Evolutionary conservation across 2,888 invertebrate genomes (phyloP).

Genomic region (Lottia gigantea): DNA sequence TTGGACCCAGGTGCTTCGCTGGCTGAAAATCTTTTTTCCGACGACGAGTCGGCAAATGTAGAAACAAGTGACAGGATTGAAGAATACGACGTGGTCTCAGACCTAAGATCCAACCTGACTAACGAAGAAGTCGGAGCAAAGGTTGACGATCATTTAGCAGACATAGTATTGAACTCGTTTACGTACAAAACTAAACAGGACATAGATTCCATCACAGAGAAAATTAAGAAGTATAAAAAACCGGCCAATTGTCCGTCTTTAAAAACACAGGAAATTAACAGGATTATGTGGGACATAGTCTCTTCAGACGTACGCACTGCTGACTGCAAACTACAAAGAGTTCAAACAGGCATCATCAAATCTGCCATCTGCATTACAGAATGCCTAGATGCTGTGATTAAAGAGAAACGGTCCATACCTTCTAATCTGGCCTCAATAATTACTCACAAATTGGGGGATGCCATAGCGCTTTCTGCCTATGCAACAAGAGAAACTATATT

Average conservation of each 20-base stretch:
- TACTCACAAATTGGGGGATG: neutral
- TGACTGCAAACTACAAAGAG: neutral
- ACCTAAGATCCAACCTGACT: neutral
- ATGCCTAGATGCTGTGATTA: neutral
- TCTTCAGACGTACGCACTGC: neutral
- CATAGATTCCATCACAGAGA: neutral
- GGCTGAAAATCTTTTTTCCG: neutral
- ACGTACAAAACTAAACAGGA: neutral
- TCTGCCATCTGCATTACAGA: neutral
- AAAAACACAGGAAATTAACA: neutral
- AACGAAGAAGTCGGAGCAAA: neutral
- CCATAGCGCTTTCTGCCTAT: neutral
- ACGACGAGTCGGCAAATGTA: neutral
- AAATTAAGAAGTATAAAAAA: neutral
- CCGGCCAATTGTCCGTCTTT: neutral
- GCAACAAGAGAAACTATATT: neutral
- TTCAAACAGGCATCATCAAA: neutral
- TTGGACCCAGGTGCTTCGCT: neutral
- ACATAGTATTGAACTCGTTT: neutral
- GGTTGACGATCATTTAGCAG: neutral
- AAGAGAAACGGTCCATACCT: too few relatives aligned
- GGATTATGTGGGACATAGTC: neutral
- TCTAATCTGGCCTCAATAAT: neutral
- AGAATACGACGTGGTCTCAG: neutral
- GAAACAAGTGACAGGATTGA: neutral